phyloP scores from a whole-genome alignment of 2,888 invertebrate species.

The Arge pagana region DNA sequence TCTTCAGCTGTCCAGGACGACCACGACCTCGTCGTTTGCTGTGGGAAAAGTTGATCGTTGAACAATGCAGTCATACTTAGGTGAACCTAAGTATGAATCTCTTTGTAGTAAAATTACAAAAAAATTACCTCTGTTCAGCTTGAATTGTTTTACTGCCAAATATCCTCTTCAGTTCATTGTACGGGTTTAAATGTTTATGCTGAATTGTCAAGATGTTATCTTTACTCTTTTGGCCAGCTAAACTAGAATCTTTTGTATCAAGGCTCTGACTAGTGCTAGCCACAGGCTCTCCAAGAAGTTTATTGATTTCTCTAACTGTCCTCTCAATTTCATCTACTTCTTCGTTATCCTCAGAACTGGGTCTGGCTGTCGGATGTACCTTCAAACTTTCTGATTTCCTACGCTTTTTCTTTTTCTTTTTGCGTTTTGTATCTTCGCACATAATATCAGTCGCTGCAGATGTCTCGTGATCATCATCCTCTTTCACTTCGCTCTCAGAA shows the following conservation, averaged over 20 bases:
- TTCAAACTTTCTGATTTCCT: conserved; percentile 57
- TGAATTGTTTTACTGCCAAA: conserved; percentile 81
- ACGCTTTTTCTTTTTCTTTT: conserved; percentile 70
- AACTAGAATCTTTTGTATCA: conserved; percentile 30
- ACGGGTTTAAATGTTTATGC: conserved; percentile 75
- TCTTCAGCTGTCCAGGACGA: conserved; percentile 64
- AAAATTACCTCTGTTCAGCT: conserved; percentile 62
- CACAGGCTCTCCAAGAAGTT: conserved; percentile 65
- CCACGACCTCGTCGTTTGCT: conserved; percentile 65
- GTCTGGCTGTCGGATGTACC: conserved; percentile 15
- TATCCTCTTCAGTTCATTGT: conserved; percentile 79
- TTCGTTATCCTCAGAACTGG: conserved; percentile 32
- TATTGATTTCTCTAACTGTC: conserved; percentile 70
- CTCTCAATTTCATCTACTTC: conserved; percentile 71
- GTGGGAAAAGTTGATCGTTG: conserved; percentile 31
- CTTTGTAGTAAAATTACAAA: neutral
- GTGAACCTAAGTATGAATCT: neutral
- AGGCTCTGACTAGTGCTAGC: conserved; percentile 46
- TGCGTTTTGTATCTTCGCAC: conserved; percentile 60
- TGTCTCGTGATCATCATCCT: conserved; percentile 70
- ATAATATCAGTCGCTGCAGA: conserved; percentile 57
- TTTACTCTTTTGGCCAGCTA: conserved; percentile 34
- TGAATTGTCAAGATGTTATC: conserved; percentile 68
- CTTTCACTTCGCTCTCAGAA: conserved; percentile 73
- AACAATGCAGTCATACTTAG: neutral